Conservation (phyloP, 2,888 invertebrate genomes). For the Cyclophora albipunctata region DNA sequence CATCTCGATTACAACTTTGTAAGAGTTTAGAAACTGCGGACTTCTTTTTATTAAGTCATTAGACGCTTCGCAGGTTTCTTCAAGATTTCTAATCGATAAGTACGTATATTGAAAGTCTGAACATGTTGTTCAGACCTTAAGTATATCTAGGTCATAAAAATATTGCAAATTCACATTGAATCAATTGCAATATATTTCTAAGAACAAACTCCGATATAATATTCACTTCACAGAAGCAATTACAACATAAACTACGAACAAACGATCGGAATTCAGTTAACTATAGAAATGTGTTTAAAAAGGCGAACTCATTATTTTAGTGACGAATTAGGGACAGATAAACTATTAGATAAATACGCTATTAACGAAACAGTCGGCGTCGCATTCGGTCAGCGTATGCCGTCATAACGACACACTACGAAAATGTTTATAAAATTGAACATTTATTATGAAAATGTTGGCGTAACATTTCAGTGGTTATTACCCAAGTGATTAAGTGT, state of each 20-base stretch:
- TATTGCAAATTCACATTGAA: neutral
- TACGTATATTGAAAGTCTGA: too few species aligned
- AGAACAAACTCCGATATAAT: neutral
- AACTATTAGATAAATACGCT: constrained; percentile 62
- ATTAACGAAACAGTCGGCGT: constrained; percentile 44
- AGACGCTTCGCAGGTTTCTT: too few species aligned
- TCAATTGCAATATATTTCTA: neutral
- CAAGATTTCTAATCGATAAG: too few species aligned
- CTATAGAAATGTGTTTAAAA: constrained; percentile 37
- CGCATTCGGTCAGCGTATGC: constrained; percentile 1
- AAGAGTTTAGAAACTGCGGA: too few species aligned
- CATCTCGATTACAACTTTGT: too few species aligned
- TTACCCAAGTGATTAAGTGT: constrained; percentile 13
- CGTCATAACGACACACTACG: constrained; percentile 1
- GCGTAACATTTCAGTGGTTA: constrained; percentile 7
- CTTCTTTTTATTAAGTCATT: too few species aligned
- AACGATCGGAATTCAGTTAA: constrained; percentile 12
- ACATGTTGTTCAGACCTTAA: too few species aligned
- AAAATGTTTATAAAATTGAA: neutral
- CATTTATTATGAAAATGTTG: constrained; percentile 13
- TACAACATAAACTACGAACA: constrained; percentile 2
- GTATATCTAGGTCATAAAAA: neutral
- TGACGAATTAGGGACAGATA: constrained; percentile 55
- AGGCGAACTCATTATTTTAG: constrained; percentile 26
- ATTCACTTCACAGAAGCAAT: neutral